Conservation (phyloP, 2,797 vertebrate genomes). For the Pipistrellus kuhlii region DNA sequence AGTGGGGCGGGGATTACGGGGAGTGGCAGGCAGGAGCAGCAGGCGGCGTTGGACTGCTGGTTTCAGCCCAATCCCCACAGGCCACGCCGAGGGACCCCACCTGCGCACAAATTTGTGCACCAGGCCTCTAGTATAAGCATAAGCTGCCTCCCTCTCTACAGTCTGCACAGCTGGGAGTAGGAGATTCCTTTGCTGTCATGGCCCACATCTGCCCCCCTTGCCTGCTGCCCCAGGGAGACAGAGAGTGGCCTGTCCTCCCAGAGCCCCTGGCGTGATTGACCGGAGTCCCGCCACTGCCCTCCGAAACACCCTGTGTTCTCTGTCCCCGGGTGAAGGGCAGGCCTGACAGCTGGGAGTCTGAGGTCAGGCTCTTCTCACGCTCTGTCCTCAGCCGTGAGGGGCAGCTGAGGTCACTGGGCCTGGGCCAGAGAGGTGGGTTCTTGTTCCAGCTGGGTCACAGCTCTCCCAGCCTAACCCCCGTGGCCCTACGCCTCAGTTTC, state of each 20-base stretch:
- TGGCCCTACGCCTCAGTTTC: neutral
- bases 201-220: neutral
- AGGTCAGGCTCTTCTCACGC: neutral
- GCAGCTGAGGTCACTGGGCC: neutral
- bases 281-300: neutral
- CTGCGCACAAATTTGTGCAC: no score
- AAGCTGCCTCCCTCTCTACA: no score
- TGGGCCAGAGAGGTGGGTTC: neutral
- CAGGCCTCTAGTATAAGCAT: no score
- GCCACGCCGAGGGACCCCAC: no score
- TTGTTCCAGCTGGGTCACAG: neutral
- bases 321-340: neutral
- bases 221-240: neutral
- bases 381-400: neutral
- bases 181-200: neutral
- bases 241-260: neutral
- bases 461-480: neutral
- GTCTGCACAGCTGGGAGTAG: no score
- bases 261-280: fast-evolving
- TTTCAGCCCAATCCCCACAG: no score
- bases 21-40: no score
- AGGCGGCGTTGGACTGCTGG: no score
- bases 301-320: neutral
- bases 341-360: neutral
- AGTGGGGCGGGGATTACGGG: no score